Base-by-base conservation (phyloP, 2,888 invertebrate genomes). In the Leptopilina drosophilae region DNA sequence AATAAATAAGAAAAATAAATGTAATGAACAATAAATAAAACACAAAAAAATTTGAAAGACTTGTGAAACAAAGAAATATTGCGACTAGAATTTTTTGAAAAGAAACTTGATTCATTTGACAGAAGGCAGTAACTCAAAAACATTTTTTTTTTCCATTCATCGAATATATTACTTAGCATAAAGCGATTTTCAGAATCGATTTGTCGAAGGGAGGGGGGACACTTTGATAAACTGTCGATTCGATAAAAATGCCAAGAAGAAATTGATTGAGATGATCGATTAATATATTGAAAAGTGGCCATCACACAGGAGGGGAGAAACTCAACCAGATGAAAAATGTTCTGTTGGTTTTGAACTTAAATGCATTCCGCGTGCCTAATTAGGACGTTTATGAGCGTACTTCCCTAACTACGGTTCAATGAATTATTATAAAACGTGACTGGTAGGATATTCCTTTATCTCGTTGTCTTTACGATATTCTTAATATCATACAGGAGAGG, bases 341-440 rank as follows among this genome's bases (percentile, higher is more conserved):
- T 42, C 53, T 20, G 40, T 77, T 69, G 20, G 26, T 78, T 65
- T 77, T 49, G 12, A 78, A 53, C 75, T 79, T 69, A 78, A 80
- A 83, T 82, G 79, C 76, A 80, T 77, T 82, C 78, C 77, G 77
- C 66, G 76, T 78, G 49, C 81, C 79, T 81, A 81, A 81, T 81
- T 84, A 78, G 82, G 78, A 66, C 77, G 79, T 59, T 73, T 73
- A 82, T 79, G 82, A 80, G 81, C 82, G 82, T 77, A 73, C 26
- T 73, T 59, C 56, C 12, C 56, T 73, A 65, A 64, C 69, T 77
- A 76, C 53, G 81, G 79, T 82, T 42, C 80, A 79, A 65, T 69
- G 83, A 84, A 85, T 85, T 84, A 85, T 86, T 86, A 85, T 83
- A 84, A 85, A 85, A 82, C 86, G 86, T 85, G 85, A 85, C 85